Conservation (phyloP, 2,888 invertebrate species). For the Pristionchus arcanus region DNA sequence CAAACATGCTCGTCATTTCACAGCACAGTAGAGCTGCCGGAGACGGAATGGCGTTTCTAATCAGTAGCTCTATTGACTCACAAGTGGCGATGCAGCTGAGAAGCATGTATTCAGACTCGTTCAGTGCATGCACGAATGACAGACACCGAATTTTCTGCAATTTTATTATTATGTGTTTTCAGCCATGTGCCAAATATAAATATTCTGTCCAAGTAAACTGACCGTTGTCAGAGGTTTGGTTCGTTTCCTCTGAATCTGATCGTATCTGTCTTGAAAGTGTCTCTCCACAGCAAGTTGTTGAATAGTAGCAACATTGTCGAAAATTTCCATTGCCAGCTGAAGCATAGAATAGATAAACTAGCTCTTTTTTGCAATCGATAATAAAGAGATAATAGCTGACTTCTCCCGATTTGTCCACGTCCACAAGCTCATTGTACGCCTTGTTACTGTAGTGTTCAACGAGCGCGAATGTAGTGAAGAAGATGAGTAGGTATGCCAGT, state of each 20-base stretch:
- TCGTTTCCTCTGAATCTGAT: constrained; percentile 5
- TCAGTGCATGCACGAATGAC: not conserved
- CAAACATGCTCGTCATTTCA: too few relatives aligned
- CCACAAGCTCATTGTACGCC: not conserved
- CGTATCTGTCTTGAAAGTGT: constrained; percentile 17
- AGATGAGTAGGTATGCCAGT: too few relatives aligned
- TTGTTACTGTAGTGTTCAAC: not conserved
- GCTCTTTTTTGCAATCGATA: too few relatives aligned
- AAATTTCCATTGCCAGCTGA: constrained; percentile 33
- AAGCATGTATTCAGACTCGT: not conserved
- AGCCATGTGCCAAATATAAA: too few relatives aligned
- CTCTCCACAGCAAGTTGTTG: constrained; percentile 33
- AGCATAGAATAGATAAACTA: not conserved
- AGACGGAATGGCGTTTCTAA: too few relatives aligned
- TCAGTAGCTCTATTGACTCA: too few relatives aligned
- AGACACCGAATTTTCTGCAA: constrained; percentile 34
- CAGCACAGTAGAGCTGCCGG: too few relatives aligned
- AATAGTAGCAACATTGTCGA: constrained; percentile 17
- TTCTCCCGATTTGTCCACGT: constrained; percentile 37
- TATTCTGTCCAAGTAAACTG: too few relatives aligned
- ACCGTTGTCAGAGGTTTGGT: not conserved
- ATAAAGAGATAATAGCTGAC: too few relatives aligned
- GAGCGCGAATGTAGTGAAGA: too few relatives aligned
- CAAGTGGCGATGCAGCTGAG: constrained; percentile 25
- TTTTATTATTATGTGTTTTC: too few relatives aligned